Evolutionary conservation across 92 coral and sea anemone species (phyloP).

Genomic region (Parazoanthus swiftii): DNA sequence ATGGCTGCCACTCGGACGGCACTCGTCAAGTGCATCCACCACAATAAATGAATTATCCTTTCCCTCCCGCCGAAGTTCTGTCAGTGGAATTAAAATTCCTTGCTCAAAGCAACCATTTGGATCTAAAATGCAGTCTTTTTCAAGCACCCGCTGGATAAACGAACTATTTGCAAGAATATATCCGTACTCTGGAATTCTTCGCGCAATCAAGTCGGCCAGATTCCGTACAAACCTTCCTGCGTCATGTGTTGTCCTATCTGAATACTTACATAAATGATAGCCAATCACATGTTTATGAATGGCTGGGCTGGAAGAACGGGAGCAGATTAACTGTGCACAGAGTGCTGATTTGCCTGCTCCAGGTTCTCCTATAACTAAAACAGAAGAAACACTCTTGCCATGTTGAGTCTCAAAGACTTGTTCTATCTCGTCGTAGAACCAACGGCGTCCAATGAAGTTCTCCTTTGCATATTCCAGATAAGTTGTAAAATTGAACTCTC

Average conservation of each 20-base stretch:
- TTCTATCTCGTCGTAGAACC: neutral
- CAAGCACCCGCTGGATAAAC: conserved; percentile 44
- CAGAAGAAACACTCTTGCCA: conserved; percentile 1
- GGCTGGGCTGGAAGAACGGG: conserved; percentile 65
- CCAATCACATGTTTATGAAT: conserved; percentile 70
- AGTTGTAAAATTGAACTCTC: neutral
- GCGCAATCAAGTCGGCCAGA: conserved; percentile 71
- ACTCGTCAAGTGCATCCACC: conserved; percentile 78
- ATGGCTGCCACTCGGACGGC: conserved; percentile 41
- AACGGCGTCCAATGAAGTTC: neutral
- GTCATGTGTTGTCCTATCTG: conserved; percentile 61
- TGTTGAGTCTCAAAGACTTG: neutral
- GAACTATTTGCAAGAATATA: conserved; percentile 33
- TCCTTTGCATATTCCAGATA: neutral
- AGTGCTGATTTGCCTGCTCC: conserved; percentile 59
- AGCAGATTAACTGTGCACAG: conserved; percentile 69
- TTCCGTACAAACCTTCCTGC: conserved; percentile 80
- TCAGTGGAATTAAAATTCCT: conserved; percentile 65
- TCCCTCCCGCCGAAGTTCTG: conserved; percentile 17
- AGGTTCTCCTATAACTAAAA: conserved; percentile 44
- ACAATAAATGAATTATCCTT: conserved; percentile 53
- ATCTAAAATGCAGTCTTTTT: conserved; percentile 57
- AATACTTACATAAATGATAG: conserved; percentile 75
- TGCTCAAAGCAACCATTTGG: conserved; percentile 69
- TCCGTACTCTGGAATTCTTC: conserved; percentile 57